Conservation (phyloP, 2,888 invertebrate species). For the Abrostola triplasia region DNA sequence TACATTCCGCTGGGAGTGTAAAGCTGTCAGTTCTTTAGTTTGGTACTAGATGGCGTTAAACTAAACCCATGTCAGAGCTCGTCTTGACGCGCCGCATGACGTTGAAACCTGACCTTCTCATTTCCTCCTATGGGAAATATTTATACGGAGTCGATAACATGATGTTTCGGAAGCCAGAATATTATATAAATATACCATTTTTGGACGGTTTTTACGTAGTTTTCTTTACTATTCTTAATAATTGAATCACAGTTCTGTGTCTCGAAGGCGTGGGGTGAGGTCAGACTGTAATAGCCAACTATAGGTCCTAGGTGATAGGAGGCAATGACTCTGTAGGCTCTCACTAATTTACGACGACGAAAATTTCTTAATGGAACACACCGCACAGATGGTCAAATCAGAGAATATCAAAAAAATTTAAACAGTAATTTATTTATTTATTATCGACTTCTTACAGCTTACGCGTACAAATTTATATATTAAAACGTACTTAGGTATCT, state of each 20-base stretch:
- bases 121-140: slow-evolving; percentile 18
- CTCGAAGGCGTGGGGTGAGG: too few relatives aligned
- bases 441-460: too few relatives aligned
- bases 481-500: too few relatives aligned
- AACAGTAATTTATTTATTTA: too few relatives aligned
- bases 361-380: slow-evolving; percentile 10
- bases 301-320: too few relatives aligned
- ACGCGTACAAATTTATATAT: too few relatives aligned
- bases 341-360: too few relatives aligned
- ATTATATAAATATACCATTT: neutral
- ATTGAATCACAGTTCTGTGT: too few relatives aligned
- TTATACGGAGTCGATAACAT: slow-evolving; percentile 19
- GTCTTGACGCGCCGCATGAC: slow-evolving; percentile 6
- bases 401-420: slow-evolving; percentile 21
- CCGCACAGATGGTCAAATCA: slow-evolving; percentile 34
- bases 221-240: too few relatives aligned
- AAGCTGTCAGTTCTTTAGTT: slow-evolving; percentile 7
- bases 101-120: slow-evolving; percentile 21
- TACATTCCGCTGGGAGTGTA: neutral
- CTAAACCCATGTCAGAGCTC: slow-evolving; percentile 1
- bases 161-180: neutral
- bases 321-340: too few relatives aligned
- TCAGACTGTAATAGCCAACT: too few relatives aligned
- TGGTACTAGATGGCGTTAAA: slow-evolving; percentile 34
- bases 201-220: neutral